Percentiles rank a stretch among this genome's conserved stretches.
Conservation (phyloP, 1,140 invertebrate genomes). For the Hirudo medicinalis region DNA sequence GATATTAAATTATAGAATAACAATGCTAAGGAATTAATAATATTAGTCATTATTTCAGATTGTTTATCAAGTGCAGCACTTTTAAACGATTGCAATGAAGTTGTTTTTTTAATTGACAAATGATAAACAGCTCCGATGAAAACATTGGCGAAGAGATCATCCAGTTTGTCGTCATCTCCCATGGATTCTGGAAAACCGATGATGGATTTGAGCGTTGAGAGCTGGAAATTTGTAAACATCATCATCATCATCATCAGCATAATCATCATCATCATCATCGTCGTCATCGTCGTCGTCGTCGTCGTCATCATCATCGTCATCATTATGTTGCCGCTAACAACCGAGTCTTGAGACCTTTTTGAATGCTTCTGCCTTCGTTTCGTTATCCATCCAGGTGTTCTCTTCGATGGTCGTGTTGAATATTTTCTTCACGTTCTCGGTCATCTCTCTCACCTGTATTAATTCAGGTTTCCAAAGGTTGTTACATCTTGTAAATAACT, state of each 20-base stretch:
- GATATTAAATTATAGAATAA: too few species aligned
- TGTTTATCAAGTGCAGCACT: too few species aligned
- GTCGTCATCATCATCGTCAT: slow-evolving; percentile 8
- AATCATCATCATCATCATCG: neutral
- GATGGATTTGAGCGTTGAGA: neutral
- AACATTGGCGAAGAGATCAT: too few species aligned
- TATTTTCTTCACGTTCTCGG: neutral
- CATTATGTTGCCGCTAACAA: neutral
- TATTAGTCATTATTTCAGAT: too few species aligned
- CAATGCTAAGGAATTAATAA: too few species aligned
- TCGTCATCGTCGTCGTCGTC: neutral
- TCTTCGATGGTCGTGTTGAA: slow-evolving; percentile 4
- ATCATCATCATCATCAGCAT: neutral
- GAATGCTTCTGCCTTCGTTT: neutral
- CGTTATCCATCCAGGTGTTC: slow-evolving; percentile 15
- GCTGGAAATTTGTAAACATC: neutral
- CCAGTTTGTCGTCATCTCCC: too few species aligned
- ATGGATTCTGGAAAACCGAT: too few species aligned
- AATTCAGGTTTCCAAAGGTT: neutral
- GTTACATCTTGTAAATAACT: neutral
- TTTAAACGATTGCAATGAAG: too few species aligned
- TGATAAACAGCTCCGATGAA: too few species aligned
- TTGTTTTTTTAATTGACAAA: too few species aligned
- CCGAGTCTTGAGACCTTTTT: neutral
- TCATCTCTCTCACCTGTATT: slow-evolving; percentile 13